Conservation (phyloP, 1,140 invertebrate genomes). For the Chironomus tepperi region DNA sequence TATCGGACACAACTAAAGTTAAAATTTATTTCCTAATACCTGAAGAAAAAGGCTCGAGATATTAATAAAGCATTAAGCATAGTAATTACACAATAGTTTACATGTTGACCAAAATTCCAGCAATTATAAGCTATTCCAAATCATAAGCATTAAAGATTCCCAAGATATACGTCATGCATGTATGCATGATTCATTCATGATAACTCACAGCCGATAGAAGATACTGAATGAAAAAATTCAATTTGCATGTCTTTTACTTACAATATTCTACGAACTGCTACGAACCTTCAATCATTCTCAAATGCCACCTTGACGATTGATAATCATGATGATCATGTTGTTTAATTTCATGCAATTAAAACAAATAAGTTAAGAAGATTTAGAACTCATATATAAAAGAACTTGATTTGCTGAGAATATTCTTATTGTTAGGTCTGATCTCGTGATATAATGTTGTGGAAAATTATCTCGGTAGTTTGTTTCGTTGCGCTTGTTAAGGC, state of each 20-base stretch:
- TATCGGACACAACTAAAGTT: slow-evolving; percentile 55
- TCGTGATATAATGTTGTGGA: neutral
- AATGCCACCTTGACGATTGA: slow-evolving; percentile 11
- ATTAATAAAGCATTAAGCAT: slow-evolving; percentile 42
- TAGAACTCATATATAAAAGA: neutral
- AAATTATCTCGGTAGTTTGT: neutral
- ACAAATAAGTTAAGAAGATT: neutral
- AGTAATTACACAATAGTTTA: neutral
- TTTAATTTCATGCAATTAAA: slow-evolving; percentile 23
- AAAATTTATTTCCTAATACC: slow-evolving; percentile 78
- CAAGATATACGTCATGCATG: too few relatives aligned
- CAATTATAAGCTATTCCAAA: too few relatives aligned
- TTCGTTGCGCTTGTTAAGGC: neutral
- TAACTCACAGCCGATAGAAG: too few relatives aligned
- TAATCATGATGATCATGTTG: slow-evolving; percentile 8
- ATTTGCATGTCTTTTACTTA: neutral
- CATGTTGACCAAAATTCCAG: too few relatives aligned
- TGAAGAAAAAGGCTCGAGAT: slow-evolving; percentile 70
- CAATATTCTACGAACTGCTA: neutral
- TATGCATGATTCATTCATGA: too few relatives aligned
- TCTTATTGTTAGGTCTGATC: neutral
- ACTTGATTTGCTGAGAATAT: neutral
- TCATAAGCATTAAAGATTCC: too few relatives aligned
- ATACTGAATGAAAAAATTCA: neutral
- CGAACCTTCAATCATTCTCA: neutral